A percentile compares a stretch with the other conserved stretches of the same genome.
These are phyloP conservation scores for Tetrax tetrax DNA, from an alignment of 2,113 vertebrate species.

Conservation along the genomic window DNA sequence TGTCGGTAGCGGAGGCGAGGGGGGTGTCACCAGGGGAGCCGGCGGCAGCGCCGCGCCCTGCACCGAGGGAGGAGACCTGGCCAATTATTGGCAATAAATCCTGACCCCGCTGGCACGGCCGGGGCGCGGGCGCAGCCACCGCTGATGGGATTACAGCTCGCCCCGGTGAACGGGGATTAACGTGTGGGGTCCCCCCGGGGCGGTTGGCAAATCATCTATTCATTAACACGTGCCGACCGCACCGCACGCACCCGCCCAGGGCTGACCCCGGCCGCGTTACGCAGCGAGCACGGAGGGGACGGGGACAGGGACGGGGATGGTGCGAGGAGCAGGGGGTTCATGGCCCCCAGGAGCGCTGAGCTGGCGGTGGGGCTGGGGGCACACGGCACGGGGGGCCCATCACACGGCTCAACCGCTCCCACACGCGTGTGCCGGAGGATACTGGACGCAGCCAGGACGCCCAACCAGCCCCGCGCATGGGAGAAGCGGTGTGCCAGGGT, in stretches of 20 bases:
- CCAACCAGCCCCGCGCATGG: fast-evolving
- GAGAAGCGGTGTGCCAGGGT: background rate
- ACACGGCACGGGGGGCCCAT: fast-evolving
- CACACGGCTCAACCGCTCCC: fast-evolving
- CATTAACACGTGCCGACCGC: background rate
- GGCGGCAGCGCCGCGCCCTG: background rate
- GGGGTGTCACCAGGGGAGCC: background rate
- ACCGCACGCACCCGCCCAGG: fast-evolving
- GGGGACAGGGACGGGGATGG: background rate
- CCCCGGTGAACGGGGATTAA: background rate
- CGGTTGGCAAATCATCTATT: conserved; percentile 44
- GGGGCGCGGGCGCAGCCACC: background rate
- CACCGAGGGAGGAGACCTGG: conserved; percentile 10
- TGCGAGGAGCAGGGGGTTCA: background rate
- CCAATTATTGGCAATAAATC: conserved; percentile 59
- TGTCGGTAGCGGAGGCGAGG: background rate
- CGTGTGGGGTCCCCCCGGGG: background rate
- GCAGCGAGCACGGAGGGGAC: fast-evolving
- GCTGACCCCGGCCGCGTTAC: background rate
- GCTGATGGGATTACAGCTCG: conserved; percentile 38
- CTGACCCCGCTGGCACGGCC: background rate
- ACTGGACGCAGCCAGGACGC: background rate
- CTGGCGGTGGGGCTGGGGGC: background rate
- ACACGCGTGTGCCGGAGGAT: background rate
- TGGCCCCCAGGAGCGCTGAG: fast-evolving